Conservation (phyloP, 2,113 vertebrate genomes). For the Felis catus region F.catus_Fca126_mat1.0 CM031412.1:126213501-126214000, state of each 20-base stretch:
- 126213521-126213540: not conserved
- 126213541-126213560: not conserved
- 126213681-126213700: not conserved
- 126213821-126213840: not conserved
- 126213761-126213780: not conserved
- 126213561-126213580: not conserved
- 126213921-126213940: not conserved
- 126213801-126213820: not conserved
- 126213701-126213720: not conserved
- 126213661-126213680: not conserved
- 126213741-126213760: slow-evolving; percentile 5
- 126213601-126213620: not conserved
- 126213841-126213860: not conserved
- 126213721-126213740: not conserved
- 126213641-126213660: not conserved
- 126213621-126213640: not conserved
- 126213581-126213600: not conserved
- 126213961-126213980: not conserved
- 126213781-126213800: not conserved
- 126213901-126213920: not conserved
- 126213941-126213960: not conserved
- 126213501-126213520: not conserved
- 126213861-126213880: not conserved
- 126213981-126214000: not conserved
- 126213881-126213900: not conserved